Base-by-base conservation (phyloP, 2,797 vertebrate genomes). In the Sarcoramphus papa region DNA sequence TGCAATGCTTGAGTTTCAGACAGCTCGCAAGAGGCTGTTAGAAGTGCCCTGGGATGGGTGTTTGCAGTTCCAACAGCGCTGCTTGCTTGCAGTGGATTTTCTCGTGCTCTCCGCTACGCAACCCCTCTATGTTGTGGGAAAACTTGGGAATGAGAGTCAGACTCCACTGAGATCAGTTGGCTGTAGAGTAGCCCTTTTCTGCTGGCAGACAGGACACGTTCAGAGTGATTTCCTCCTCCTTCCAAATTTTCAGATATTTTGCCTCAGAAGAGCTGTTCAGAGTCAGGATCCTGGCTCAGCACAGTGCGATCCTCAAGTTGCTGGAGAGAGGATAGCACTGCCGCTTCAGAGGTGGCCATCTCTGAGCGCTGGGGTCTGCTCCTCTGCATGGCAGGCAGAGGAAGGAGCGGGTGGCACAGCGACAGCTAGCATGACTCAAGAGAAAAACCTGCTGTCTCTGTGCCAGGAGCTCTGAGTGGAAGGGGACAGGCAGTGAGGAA, bases 301-400 rank as follows among this genome's bases (percentile, higher is more conserved):
- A 35, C 60, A 41, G 59, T 16, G 31, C 0, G 1, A 24, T 45
- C 33, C 57, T 27, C 17, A 14, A 3, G 54, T 22, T 40, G 9
- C 51, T n/a, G 57, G 45, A 37, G 45, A n/a, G 40, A 12, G 30
- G n/a, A 14, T 12, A 16, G 56, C 50, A 8, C 8, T 35, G 70
- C 17, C 0, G 4, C 27, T 57, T 24, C n/a, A 17, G 62, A 37
- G 30, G 8, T 0, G 4, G 6, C 43, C 48, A 9, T 8, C 37
- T 48, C 14, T 4, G 3, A 14, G 47, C 2, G 0, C 65, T 23
- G 53, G 75, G 25, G 4, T 20, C 62, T 50, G 60, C 53, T 54
- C 9, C n/a, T 27, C 35, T 23, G 54, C 28, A 1, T 5, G 64
- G 41, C 41, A 4, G 41, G 30, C n/a, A 14, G 64, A 9, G 53